Percentiles rank a stretch among this genome's conserved stretches.
These are phyloP conservation scores for Maniola hyperantus DNA, from an alignment of 2,888 invertebrate genomes.

Conservation along the genomic window DNA sequence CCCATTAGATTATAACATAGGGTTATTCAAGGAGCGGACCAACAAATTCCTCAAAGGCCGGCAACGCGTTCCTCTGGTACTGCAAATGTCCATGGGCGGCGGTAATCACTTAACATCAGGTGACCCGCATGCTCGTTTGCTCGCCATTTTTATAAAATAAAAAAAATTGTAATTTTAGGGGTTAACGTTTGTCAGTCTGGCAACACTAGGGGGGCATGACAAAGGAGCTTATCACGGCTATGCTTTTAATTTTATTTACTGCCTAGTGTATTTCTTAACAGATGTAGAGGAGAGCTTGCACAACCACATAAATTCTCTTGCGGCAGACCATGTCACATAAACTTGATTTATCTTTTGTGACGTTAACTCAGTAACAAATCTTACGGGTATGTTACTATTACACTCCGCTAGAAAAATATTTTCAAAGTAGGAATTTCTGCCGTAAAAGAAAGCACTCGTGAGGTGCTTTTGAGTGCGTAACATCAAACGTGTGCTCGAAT, in stretches of 20 bases:
- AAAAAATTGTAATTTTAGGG: neutral
- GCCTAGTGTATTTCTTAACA: conserved; percentile 39
- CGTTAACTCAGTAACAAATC: conserved; percentile 71
- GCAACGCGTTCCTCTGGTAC: too few species aligned
- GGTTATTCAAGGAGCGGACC: too few species aligned
- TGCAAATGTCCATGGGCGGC: too few species aligned
- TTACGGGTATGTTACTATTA: conserved; percentile 51
- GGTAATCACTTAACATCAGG: too few species aligned
- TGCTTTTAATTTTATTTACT: conserved; percentile 38
- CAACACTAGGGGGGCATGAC: neutral
- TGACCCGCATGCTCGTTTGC: too few species aligned
- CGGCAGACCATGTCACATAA: conserved; percentile 77
- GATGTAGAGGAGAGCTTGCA: conserved; percentile 56
- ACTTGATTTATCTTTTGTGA: conserved; percentile 78
- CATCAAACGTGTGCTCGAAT: conserved; percentile 39
- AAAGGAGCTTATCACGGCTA: conserved; percentile 22
- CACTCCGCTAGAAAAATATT: conserved; percentile 47
- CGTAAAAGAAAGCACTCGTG: conserved; percentile 30
- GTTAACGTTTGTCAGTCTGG: neutral
- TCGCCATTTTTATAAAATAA: too few species aligned
- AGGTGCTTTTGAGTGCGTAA: conserved; percentile 40
- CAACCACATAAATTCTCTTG: conserved; percentile 71
- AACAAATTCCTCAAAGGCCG: too few species aligned
- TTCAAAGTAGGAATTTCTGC: conserved; percentile 40
- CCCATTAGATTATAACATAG: too few species aligned